Conservation (phyloP, 23 tunicate genomes). For the Phallusia fumigata region DNA sequence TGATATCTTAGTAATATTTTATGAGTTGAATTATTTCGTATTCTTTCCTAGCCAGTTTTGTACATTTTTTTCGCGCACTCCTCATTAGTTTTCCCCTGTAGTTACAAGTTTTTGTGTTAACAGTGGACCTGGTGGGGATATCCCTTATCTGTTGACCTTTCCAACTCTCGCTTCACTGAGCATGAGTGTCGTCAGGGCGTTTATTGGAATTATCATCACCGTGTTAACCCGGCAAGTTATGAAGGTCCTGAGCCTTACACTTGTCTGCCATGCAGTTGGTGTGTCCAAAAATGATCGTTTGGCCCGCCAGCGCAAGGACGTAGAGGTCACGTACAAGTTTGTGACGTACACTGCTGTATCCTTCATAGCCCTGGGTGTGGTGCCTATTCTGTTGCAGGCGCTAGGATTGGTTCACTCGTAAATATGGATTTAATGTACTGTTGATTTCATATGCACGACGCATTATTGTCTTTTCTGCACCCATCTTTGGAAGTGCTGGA, state of each 20-base stretch:
- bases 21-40: too few species aligned
- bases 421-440: too few species aligned
- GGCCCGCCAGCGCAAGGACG: conserved; percentile 58
- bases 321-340: conserved; percentile 93
- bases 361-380: conserved; percentile 39
- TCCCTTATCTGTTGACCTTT: conserved; percentile 37
- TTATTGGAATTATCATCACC: conserved; percentile 56
- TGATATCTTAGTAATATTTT: too few species aligned
- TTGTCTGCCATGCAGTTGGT: conserved; percentile 53
- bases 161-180: conserved; percentile 32
- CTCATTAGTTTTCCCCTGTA: too few species aligned
- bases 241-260: conserved; percentile 32
- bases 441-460: too few species aligned
- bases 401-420: conserved; percentile 23
- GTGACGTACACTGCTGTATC: conserved; percentile 72
- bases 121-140: conserved; percentile 60
- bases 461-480: too few species aligned
- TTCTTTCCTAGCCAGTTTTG: too few species aligned
- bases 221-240: conserved; percentile 30
- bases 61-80: too few species aligned
- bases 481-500: too few species aligned
- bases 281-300: conserved; percentile 57
- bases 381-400: conserved; percentile 40
- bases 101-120: neutral
- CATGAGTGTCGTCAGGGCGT: conserved; percentile 43